Evolutionary conservation across 2,113 vertebrate species (phyloP), one percentile per base, ranked within the genome.

Genomic region (Uria lomvia): DNA sequence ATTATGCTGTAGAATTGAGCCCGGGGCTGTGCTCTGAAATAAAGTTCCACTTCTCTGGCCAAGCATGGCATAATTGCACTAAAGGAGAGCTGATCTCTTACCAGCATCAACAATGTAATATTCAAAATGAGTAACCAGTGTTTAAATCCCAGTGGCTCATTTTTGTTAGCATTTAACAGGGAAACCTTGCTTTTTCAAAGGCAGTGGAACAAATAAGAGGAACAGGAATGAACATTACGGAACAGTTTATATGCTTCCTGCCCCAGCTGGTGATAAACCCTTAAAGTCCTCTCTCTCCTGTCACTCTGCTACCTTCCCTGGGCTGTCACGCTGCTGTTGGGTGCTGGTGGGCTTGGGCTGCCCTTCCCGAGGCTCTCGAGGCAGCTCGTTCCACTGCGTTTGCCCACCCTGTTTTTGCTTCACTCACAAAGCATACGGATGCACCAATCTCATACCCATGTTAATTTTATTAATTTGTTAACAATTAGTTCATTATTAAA

Each of bases 231-330:
- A 79, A 67, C 20, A 21, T 43, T 42, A 56, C 8, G 27, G n/a
- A 62, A 15, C 55, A 38, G 32, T 62, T 63, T 27, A 22, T 47
- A 7, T 9, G 8, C 22, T 78, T 93, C 59, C n/a, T 55, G 40
- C 40, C 24, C 30, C 24, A 47, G 45, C 21, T 34, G 66, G 30
- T 67, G 22, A 36, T 66, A 80, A 68, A 49, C 12, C 17, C 22
- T 49, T 3, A 8, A 24, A 66, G 23, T 84, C 7, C 6, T 26
- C 19, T 47, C 32, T 42, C 18, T 67, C 23, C 4, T 8, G 11
- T 6, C 1, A 0, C 8, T 30, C 23, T 0, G 1, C 27, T 23
- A 15, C 38, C 56, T 71, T 45, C 13, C 15, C 11, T 17, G 7
- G 52, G 17, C 27, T 68, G 60, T 68, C 40, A 7, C 11, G 13